phyloP scores from a whole-genome alignment of 2,888 invertebrate genomes.

The Formica aserva region DNA sequence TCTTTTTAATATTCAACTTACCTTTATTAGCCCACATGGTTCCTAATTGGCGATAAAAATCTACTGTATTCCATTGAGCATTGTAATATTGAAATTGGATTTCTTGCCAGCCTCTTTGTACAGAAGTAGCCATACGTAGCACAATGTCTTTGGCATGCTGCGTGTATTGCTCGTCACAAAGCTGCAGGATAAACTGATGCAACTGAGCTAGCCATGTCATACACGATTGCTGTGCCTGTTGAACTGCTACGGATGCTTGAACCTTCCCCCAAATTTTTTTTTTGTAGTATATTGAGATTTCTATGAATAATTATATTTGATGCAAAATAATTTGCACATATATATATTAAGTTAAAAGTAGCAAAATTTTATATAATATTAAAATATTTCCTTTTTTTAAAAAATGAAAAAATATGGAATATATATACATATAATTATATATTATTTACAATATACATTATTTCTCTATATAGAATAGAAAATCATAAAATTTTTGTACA shows the following conservation, averaged over 20 bases:
- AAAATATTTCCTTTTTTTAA: neutral
- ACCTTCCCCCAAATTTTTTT: constrained; percentile 75
- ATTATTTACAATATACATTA: neutral
- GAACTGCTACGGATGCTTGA: constrained; percentile 75
- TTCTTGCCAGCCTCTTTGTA: constrained; percentile 76
- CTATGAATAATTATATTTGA: constrained; percentile 35
- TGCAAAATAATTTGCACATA: neutral
- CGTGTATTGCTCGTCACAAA: constrained; percentile 73
- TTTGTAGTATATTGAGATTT: constrained; percentile 27
- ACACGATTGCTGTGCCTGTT: constrained; percentile 80
- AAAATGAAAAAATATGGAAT: neutral
- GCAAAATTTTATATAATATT: constrained; percentile 39
- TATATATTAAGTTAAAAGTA: neutral
- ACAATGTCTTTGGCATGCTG: constrained; percentile 76
- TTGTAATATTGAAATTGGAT: constrained; percentile 75
- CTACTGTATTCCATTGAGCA: constrained; percentile 75
- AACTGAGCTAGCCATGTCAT: constrained; percentile 72
- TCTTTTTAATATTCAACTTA: constrained; percentile 58
- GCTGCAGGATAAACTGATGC: constrained; percentile 71
- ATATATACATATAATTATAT: neutral
- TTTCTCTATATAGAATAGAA: neutral
- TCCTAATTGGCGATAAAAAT: constrained; percentile 76
- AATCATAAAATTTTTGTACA: neutral
- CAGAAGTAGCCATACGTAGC: constrained; percentile 68
- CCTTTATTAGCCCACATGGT: constrained; percentile 73